Conservation (phyloP, 2,113 vertebrate genomes). For the Chrysemys picta region DNA sequence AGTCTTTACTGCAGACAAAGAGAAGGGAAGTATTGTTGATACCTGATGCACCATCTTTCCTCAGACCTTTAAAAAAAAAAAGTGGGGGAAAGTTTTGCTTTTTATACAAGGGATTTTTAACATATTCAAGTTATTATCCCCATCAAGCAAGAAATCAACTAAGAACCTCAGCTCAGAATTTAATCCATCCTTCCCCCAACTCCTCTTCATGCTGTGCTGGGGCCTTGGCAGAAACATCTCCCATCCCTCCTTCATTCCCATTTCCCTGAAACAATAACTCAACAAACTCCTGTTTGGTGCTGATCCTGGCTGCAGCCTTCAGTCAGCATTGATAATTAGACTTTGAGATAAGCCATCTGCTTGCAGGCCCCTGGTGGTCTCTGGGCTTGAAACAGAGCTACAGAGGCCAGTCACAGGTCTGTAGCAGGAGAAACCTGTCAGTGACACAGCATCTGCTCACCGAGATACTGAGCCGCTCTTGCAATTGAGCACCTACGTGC, state of each 20-base stretch:
- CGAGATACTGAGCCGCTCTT: not conserved
- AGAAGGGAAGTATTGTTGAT: conserved; percentile 15
- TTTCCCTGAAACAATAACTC: not conserved
- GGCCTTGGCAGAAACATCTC: conserved; percentile 5
- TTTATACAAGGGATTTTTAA: not conserved
- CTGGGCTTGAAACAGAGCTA: not conserved
- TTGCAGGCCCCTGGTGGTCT: conserved; percentile 40
- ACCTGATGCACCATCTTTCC: not conserved
- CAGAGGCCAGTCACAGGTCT: conserved; percentile 33
- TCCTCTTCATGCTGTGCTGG: not conserved
- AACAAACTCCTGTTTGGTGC: not conserved
- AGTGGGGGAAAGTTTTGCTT: not conserved
- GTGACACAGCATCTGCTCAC: conserved; percentile 69
- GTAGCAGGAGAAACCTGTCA: conserved; percentile 27
- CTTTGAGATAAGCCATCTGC: conserved; percentile 77
- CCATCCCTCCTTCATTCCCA: not conserved
- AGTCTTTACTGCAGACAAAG: conserved; percentile 37
- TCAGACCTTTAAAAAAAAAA: not conserved
- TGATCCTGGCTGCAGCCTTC: not conserved
- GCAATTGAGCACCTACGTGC: conserved; percentile 25
- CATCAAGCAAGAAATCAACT: not conserved
- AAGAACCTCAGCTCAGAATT: not conserved
- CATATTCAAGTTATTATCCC: not conserved
- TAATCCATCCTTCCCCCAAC: not conserved
- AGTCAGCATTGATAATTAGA: conserved; percentile 48